phyloP scores from a whole-genome alignment of 1,140 invertebrate genomes.

The Zaprionus ghesquierei region DNA sequence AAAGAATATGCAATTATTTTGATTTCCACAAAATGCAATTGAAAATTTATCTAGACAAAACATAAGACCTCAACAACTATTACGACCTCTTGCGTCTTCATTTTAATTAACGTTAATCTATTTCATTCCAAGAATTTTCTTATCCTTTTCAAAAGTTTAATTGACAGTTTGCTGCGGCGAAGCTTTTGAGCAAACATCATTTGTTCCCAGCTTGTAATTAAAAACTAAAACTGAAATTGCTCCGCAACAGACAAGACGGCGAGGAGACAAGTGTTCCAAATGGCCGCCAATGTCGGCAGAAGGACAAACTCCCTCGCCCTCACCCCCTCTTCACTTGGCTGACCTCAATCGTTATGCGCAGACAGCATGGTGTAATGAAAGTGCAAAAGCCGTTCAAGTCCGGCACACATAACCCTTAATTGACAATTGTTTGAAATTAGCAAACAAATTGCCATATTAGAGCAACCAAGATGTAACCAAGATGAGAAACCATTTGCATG shows the following conservation, averaged over 20 bases:
- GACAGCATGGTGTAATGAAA: conserved; percentile 1
- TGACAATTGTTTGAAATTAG: conserved; percentile 2
- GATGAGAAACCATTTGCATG: neutral
- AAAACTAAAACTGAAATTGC: conserved; percentile 6
- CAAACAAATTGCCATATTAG: neutral
- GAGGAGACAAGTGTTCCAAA: conserved; percentile 5
- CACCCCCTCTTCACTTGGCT: neutral
- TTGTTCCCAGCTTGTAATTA: conserved; percentile 1
- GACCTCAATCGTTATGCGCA: conserved; percentile 6
- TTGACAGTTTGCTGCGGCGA: neutral
- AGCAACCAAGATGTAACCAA: neutral
- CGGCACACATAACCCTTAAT: neutral
- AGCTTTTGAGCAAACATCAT: neutral
- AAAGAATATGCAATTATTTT: neutral
- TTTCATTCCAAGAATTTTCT: neutral
- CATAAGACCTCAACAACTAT: neutral
- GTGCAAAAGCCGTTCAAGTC: neutral
- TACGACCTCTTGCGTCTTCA: neutral
- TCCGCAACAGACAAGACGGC: neutral
- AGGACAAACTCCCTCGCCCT: neutral
- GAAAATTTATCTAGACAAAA: neutral
- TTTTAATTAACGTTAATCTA: conserved; percentile 6
- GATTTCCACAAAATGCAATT: neutral
- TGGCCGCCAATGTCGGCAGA: neutral
- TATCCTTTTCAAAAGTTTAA: neutral